A percentile compares a stretch with the other conserved stretches of the same genome.
Conservation (phyloP, 2,888 invertebrate species). For the Eremobia ochroleuca region DNA sequence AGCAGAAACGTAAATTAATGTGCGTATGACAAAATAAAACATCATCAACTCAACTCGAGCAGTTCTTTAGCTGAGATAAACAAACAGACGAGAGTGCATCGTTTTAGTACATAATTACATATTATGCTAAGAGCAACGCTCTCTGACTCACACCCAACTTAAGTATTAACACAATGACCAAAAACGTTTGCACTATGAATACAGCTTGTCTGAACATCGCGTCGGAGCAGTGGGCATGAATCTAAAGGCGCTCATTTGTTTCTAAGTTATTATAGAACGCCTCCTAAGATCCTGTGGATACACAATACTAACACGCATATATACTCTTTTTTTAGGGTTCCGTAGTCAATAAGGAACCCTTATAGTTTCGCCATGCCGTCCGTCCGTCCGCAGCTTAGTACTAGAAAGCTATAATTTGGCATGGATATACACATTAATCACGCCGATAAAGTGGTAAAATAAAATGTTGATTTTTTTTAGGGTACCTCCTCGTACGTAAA, state of each 20-base stretch:
- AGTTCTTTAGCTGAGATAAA: slow-evolving; percentile 24
- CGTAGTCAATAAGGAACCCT: too few species aligned
- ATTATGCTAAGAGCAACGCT: slow-evolving; percentile 28
- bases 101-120: slow-evolving; percentile 20
- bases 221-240: not conserved
- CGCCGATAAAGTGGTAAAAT: too few species aligned
- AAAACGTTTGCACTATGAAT: slow-evolving; percentile 11
- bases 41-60: not conserved
- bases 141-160: slow-evolving; percentile 36
- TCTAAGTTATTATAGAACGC: too few species aligned
- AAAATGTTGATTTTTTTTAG: too few species aligned
- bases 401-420: too few species aligned
- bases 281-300: too few species aligned
- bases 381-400: too few species aligned
- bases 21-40: not conserved
- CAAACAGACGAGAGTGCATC: slow-evolving; percentile 7
- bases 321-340: too few species aligned
- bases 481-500: too few species aligned
- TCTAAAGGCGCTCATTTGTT: not conserved
- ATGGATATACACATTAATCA: too few species aligned
- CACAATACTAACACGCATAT: too few species aligned
- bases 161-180: not conserved
- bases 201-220: not conserved
- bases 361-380: too few species aligned
- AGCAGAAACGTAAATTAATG: not conserved